These are phyloP conservation scores for Cichladusa arquata DNA, from an alignment of 2,113 vertebrate species.

Conservation along the genomic window DNA sequence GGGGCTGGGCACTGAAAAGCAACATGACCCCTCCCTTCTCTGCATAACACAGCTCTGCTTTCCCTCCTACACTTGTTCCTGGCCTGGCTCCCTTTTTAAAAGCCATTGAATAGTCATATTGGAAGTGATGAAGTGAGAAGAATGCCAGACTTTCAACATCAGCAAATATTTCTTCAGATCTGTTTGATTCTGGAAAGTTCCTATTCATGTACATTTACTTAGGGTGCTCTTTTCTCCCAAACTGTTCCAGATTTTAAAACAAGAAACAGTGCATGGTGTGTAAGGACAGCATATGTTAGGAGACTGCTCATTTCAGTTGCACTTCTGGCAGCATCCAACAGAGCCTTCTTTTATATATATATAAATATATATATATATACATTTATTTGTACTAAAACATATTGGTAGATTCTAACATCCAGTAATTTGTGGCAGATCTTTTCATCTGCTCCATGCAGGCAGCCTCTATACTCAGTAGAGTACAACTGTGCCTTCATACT, in stretches of 20 bases:
- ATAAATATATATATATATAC: background rate
- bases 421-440: background rate
- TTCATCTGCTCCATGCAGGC: background rate
- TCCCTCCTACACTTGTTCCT: background rate
- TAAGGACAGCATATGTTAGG: background rate
- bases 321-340: background rate
- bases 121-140: slow-evolving; percentile 4
- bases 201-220: background rate
- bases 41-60: background rate
- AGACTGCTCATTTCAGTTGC: background rate
- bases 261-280: background rate
- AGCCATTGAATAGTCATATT: background rate
- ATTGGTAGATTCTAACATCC: background rate
- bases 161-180: slow-evolving; percentile 2
- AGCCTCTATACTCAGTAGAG: background rate
- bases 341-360: background rate
- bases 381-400: background rate
- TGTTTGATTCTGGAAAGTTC: background rate
- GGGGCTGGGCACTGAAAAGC: background rate
- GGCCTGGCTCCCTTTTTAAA: background rate
- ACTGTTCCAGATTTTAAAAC: background rate
- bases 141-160: background rate
- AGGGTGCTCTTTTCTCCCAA: background rate
- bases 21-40: background rate
- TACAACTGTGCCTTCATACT: background rate